These are phyloP conservation scores for Rousettus madagascariensis DNA, from an alignment of 2,797 vertebrate genomes.

Conservation along the genomic window DNA sequence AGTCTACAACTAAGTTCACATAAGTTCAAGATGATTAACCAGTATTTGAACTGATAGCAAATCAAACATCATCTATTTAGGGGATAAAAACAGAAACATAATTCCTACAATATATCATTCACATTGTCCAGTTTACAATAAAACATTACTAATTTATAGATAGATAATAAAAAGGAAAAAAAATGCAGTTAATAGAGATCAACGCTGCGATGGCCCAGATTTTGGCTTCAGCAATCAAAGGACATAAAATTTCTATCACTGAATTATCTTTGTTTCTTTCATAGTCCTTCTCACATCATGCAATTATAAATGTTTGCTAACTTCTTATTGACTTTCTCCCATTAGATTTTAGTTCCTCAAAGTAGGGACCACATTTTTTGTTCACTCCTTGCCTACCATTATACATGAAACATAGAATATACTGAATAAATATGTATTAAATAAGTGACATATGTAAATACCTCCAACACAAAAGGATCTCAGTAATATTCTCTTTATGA, in stretches of 20 bases:
- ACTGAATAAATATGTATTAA: background rate
- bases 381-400: background rate
- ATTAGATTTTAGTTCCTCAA: background rate
- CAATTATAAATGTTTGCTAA: background rate
- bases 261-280: background rate
- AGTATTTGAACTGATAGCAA: background rate
- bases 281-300: background rate
- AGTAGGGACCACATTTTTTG: background rate
- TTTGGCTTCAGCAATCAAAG: background rate
- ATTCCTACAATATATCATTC: background rate
- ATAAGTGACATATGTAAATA: background rate
- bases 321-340: background rate
- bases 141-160: background rate
- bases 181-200: background rate
- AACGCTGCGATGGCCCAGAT: background rate
- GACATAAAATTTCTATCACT: background rate
- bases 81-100: background rate
- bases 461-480: background rate
- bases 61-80: background rate
- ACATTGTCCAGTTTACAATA: constrained; percentile 7
- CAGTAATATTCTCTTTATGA: background rate
- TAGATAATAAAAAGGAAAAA: background rate
- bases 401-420: background rate
- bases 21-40: background rate
- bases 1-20: background rate